phyloP scores from a whole-genome alignment of 2,113 vertebrate genomes.

The Ancistrus triradiatus region DNA sequence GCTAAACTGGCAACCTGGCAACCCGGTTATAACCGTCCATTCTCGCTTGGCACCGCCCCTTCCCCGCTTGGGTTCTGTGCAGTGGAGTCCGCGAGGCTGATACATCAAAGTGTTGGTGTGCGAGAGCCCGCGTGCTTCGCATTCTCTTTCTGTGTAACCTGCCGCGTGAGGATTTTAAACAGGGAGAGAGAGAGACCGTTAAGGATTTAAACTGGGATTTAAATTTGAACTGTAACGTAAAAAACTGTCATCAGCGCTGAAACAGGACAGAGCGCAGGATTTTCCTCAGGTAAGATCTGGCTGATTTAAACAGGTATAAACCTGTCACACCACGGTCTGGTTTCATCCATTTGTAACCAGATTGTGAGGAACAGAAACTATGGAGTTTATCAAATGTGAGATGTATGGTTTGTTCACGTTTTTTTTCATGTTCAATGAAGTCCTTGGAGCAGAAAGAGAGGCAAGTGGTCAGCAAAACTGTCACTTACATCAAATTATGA shows the following conservation, averaged over 20 bases:
- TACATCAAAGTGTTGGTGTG: background rate
- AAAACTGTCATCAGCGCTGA: background rate
- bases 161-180: slow-evolving; percentile 3
- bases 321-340: background rate
- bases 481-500: no score
- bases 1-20: slow-evolving; percentile 17
- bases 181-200: background rate
- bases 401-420: no score
- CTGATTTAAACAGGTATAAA: background rate
- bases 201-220: background rate
- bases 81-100: slow-evolving; percentile 11
- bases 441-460: no score
- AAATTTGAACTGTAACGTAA: background rate
- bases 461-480: no score
- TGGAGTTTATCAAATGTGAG: no score
- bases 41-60: background rate
- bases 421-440: no score
- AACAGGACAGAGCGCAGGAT: background rate
- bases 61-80: background rate
- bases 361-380: no score
- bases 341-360: background rate
- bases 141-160: background rate
- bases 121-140: slow-evolving; percentile 1
- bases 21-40: slow-evolving; percentile 1
- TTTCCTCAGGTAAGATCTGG: slow-evolving; percentile 1